Evolutionary conservation across 2,888 invertebrate genomes (phyloP).

Genomic region (Tyria jacobaeae): DNA sequence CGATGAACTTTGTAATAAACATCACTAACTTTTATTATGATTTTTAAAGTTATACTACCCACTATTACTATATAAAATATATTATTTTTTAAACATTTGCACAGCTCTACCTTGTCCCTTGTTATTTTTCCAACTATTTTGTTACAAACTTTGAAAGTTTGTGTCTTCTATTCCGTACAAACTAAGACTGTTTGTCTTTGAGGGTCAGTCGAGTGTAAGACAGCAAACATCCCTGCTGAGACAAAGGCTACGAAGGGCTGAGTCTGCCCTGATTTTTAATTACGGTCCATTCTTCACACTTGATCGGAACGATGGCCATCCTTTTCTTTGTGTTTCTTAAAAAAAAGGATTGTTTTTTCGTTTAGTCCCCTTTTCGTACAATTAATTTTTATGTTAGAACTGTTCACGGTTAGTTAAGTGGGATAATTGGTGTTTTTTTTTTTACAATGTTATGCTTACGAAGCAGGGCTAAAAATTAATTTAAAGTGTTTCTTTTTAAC

Average conservation of each 20-base stretch:
- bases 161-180: conserved; percentile 53
- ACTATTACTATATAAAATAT: neutral
- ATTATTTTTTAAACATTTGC: neutral
- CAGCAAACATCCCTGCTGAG: conserved; percentile 67
- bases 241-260: conserved; percentile 65
- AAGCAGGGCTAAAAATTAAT: conserved; percentile 44
- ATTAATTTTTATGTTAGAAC: conserved; percentile 68
- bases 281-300: conserved; percentile 79
- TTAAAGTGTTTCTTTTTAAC: conserved; percentile 42
- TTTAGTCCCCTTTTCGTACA: conserved; percentile 57
- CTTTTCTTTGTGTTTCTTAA: conserved; percentile 79
- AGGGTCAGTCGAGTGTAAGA: conserved; percentile 66
- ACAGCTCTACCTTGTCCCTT: conserved; percentile 1
- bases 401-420: conserved; percentile 79
- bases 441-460: conserved; percentile 54
- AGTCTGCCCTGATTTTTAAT: conserved; percentile 82
- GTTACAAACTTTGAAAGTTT: conserved; percentile 40
- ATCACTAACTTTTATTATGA: too few relatives aligned
- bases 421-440: conserved; percentile 77
- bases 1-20: too few relatives aligned
- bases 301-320: conserved; percentile 77
- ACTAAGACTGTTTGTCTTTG: conserved; percentile 66
- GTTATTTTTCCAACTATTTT: conserved; percentile 20
- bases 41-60: too few relatives aligned
- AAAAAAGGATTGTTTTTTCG: conserved; percentile 74